Percentiles rank a stretch among this genome's conserved stretches.
Conservation (phyloP, 2,113 vertebrate species). For the Copsychus sechellarum region DNA sequence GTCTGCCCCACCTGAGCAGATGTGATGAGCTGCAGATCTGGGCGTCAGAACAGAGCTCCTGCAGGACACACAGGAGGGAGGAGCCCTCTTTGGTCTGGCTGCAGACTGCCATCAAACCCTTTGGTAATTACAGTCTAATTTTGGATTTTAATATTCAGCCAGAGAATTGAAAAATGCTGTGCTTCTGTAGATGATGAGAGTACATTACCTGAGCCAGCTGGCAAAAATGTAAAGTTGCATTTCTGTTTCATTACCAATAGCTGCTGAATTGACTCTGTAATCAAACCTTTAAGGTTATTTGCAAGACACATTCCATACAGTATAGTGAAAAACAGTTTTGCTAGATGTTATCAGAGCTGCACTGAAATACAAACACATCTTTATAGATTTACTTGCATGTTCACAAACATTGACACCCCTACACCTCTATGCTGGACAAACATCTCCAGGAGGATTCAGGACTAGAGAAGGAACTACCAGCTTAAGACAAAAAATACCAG, state of each 20-base stretch:
- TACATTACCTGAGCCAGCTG: constrained; percentile 52
- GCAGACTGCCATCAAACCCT: background rate
- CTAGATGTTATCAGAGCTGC: background rate
- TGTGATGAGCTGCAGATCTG: background rate
- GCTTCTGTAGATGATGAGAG: constrained; percentile 44
- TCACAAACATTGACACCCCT: background rate
- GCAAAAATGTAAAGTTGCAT: constrained; percentile 36
- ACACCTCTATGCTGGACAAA: background rate
- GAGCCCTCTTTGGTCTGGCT: background rate
- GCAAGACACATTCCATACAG: background rate
- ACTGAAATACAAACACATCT: background rate
- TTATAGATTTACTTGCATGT: background rate
- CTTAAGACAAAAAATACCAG: background rate
- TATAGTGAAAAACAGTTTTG: background rate
- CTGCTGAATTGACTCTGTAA: constrained; percentile 25
- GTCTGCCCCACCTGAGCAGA: background rate
- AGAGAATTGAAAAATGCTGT: constrained; percentile 40
- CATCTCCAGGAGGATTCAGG: background rate
- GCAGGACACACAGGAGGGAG: background rate
- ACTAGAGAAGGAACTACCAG: background rate
- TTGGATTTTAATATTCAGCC: constrained; percentile 26
- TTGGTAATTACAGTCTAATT: background rate
- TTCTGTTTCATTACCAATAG: constrained; percentile 37
- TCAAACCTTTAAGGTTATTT: constrained; percentile 11
- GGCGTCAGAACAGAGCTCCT: background rate